A percentile compares a stretch with the other conserved stretches of the same genome.
phyloP scores from a whole-genome alignment of 2,797 vertebrate species.

The Dipus sagitta region DNA sequence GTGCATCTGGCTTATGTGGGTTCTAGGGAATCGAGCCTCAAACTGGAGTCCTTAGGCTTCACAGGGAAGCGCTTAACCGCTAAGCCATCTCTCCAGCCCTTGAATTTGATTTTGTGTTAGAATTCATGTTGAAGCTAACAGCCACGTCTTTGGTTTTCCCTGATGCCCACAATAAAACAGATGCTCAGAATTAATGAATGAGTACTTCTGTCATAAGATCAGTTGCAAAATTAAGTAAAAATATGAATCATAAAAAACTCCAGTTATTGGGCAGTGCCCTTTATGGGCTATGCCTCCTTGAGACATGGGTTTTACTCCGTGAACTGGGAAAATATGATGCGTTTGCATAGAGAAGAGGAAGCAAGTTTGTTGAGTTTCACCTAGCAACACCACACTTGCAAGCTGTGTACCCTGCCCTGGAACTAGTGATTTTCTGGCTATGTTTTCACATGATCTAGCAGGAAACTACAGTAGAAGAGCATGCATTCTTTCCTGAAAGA shows the following conservation, averaged over 20 bases:
- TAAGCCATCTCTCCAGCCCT: not conserved
- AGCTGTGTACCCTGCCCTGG: too few species aligned
- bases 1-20: too few species aligned
- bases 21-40: too few species aligned
- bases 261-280: not conserved
- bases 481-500: not conserved
- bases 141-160: not conserved
- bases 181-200: not conserved
- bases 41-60: too few species aligned
- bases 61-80: too few species aligned
- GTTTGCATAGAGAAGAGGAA: not conserved
- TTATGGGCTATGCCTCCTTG: not conserved
- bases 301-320: not conserved
- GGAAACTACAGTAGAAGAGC: not conserved
- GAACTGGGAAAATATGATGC: not conserved
- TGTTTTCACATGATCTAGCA: constrained; percentile 20
- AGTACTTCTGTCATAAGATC: not conserved
- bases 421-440: not conserved
- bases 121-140: not conserved
- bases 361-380: not conserved
- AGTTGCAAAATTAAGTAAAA: not conserved
- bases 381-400: not conserved
- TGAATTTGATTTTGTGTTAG: not conserved
- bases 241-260: not conserved
- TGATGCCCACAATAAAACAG: not conserved